Evolutionary conservation across 2,888 invertebrate species (phyloP).

Genomic region (Salpingus planirostris): DNA sequence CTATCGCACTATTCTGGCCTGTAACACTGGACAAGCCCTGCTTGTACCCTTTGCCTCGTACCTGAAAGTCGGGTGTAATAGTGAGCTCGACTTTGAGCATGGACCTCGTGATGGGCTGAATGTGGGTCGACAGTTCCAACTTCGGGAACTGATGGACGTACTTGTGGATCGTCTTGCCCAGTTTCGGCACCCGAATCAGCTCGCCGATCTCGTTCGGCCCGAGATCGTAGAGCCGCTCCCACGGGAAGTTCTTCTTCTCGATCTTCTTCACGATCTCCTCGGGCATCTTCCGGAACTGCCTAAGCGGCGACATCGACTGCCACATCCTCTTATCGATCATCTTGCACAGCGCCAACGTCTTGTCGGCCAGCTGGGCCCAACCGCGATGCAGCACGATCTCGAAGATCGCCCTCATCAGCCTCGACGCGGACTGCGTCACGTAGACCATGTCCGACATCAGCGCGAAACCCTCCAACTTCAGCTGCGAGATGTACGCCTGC

Average conservation of each 20-base stretch:
- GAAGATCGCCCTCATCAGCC: slow-evolving; percentile 91
- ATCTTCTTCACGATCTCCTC: slow-evolving; percentile 95
- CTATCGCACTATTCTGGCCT: too few relatives aligned
- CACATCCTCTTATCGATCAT: slow-evolving; percentile 99
- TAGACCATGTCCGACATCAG: slow-evolving; percentile 99
- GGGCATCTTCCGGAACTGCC: slow-evolving; percentile 96
- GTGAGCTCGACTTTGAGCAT: slow-evolving; percentile 93
- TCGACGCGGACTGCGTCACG: slow-evolving; percentile 93
- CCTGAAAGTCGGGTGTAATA: slow-evolving; percentile 96
- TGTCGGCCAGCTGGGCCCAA: slow-evolving; percentile 97
- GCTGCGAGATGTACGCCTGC: slow-evolving; percentile 96
- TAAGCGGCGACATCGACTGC: slow-evolving; percentile 97
- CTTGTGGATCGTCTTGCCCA: slow-evolving; percentile 92
- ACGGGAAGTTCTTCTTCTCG: slow-evolving; percentile 94
- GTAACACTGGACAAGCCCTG: too few relatives aligned
- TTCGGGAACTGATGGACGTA: slow-evolving; percentile 97
- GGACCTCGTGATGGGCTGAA: slow-evolving; percentile 92
- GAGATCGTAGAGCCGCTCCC: slow-evolving; percentile 91
- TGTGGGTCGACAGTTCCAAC: slow-evolving; percentile 90
- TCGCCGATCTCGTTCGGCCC: slow-evolving; percentile 98
- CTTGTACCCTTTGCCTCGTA: too few relatives aligned
- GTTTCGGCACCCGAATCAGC: slow-evolving; percentile 79
- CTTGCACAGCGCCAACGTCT: slow-evolving; percentile 90
- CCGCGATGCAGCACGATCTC: slow-evolving; percentile 85
- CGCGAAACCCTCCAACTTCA: slow-evolving; percentile 97